A percentile compares a stretch with the other conserved stretches of the same genome.
phyloP scores from a whole-genome alignment of 2,888 invertebrate species.

The Strigamia maritima region DNA sequence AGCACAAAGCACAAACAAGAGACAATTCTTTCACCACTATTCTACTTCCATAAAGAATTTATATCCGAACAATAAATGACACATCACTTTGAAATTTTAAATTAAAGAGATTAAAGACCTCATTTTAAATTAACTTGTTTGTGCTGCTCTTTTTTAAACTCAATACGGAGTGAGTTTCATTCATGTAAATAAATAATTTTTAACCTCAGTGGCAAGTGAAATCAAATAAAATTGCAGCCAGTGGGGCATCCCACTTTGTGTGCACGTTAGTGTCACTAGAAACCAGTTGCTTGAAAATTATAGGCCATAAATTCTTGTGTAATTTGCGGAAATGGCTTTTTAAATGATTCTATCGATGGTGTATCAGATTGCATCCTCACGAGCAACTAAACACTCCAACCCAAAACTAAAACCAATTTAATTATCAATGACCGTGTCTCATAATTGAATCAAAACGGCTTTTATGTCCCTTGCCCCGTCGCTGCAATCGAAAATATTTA shows the following conservation, averaged over 20 bases:
- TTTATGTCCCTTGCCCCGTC: neutral
- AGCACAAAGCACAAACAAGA: constrained; percentile 35
- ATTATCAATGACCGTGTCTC: constrained; percentile 18
- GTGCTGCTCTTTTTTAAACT: neutral
- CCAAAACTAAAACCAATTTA: constrained; percentile 37
- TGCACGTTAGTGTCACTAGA: constrained; percentile 37
- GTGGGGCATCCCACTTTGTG: constrained; percentile 28
- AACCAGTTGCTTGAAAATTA: constrained; percentile 40
- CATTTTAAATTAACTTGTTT: neutral
- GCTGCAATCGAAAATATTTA: neutral
- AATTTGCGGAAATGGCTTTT: constrained; percentile 39
- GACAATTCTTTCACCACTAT: neutral
- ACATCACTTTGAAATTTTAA: neutral
- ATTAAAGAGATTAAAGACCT: neutral
- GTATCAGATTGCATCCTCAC: constrained; percentile 38
- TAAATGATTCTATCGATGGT: constrained; percentile 36
- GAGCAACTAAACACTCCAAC: constrained; percentile 24
- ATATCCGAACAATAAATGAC: neutral
- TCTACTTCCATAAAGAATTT: neutral
- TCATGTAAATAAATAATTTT: constrained; percentile 19
- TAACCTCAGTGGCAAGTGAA: constrained; percentile 18
- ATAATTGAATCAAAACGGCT: constrained; percentile 21
- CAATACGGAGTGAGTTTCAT: neutral
- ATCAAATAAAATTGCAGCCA: constrained; percentile 32
- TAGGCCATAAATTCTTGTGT: constrained; percentile 39